A percentile compares a stretch with the other conserved stretches of the same genome.
phyloP scores from a whole-genome alignment of 2,113 vertebrate species.

The Emydocephalus ijimae region DNA sequence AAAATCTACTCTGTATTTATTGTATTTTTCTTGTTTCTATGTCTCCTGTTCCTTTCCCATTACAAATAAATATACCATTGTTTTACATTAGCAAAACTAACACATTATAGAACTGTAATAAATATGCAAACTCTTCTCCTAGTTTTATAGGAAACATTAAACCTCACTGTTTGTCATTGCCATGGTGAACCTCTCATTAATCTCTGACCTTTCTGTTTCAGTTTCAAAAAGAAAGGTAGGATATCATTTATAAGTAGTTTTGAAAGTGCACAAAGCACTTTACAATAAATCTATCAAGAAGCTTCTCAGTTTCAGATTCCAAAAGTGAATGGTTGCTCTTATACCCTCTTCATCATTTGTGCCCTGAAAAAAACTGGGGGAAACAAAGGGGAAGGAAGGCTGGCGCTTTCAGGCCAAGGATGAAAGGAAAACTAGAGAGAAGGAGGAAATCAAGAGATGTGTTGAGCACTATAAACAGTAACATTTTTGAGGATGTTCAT shows the following conservation, averaged over 20 bases:
- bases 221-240: constrained; percentile 37
- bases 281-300: constrained; percentile 66
- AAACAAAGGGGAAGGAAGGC: constrained; percentile 8
- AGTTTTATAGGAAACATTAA: background rate
- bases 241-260: constrained; percentile 27
- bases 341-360: constrained; percentile 58
- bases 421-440: constrained; percentile 8
- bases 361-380: background rate
- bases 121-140: background rate
- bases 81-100: background rate
- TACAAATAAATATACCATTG: background rate
- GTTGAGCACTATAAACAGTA: background rate
- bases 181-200: background rate
- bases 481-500: background rate
- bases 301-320: constrained; percentile 58
- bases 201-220: background rate
- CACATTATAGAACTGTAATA: background rate
- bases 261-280: constrained; percentile 43
- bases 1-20: background rate
- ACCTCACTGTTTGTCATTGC: background rate
- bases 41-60: background rate
- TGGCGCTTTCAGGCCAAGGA: background rate
- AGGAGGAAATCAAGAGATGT: background rate
- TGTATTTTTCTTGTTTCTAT: background rate
- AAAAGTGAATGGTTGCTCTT: constrained; percentile 48